A percentile compares a stretch with the other conserved stretches of the same genome.
phyloP scores from a whole-genome alignment of 2,888 invertebrate species.

The Ctena decussata region DNA sequence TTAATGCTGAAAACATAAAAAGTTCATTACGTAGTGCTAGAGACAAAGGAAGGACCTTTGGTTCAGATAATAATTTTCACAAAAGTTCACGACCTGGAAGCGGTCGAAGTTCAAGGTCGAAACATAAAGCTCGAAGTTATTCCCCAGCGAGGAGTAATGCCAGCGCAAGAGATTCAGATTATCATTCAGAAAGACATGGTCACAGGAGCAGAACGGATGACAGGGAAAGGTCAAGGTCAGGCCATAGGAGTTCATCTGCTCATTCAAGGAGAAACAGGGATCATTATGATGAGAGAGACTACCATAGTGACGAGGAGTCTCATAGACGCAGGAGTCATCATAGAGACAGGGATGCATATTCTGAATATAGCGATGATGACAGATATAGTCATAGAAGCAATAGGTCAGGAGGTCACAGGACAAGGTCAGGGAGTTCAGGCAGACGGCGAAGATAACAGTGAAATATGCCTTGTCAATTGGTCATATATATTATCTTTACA shows the following conservation, averaged over 20 bases:
- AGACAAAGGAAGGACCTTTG: conserved; percentile 48
- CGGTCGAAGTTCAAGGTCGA: conserved; percentile 41
- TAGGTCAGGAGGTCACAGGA: conserved; percentile 38
- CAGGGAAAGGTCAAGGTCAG: not conserved
- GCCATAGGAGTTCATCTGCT: conserved; percentile 40
- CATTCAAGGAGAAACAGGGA: conserved; percentile 48
- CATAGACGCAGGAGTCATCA: conserved; percentile 36
- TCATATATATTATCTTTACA: too few relatives aligned
- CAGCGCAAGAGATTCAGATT: conserved; percentile 28
- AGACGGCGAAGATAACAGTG: conserved; percentile 41
- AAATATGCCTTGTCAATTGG: too few relatives aligned
- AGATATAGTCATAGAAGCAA: conserved; percentile 33
- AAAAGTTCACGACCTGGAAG: conserved; percentile 37
- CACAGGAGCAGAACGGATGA: not conserved
- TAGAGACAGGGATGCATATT: conserved; percentile 34
- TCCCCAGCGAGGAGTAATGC: conserved; percentile 38
- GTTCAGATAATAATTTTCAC: conserved; percentile 28
- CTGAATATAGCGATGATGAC: conserved; percentile 26
- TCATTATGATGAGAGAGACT: conserved; percentile 53
- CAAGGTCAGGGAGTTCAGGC: conserved; percentile 36
- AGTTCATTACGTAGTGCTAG: conserved; percentile 49
- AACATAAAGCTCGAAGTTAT: conserved; percentile 27
- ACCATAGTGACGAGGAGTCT: conserved; percentile 57
- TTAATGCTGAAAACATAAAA: conserved; percentile 55
- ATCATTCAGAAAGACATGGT: conserved; percentile 27